Evolutionary conservation across 2,113 vertebrate species (phyloP).

Genomic region (Mesitornis unicolor): DNA sequence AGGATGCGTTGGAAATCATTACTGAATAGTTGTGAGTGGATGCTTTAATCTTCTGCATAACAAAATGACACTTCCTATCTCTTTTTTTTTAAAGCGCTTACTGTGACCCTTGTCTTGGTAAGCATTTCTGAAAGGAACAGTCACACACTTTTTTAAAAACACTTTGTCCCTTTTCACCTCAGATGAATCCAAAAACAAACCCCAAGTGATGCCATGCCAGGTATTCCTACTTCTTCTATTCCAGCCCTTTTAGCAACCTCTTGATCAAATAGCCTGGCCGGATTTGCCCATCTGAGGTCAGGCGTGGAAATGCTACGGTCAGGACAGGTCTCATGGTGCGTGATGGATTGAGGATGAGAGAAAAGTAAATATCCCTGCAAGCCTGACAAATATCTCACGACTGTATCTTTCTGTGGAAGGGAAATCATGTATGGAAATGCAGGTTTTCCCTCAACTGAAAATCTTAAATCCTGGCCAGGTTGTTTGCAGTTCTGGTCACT

Average conservation of each 20-base stretch:
- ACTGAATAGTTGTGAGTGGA: constrained; percentile 23
- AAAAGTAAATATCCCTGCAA: neutral
- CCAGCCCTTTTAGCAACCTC: constrained; percentile 30
- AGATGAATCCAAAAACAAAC: constrained; percentile 29
- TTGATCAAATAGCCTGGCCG: neutral
- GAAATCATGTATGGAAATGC: neutral
- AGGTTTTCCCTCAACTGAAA: constrained; percentile 19
- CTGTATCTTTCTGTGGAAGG: neutral
- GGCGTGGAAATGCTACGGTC: neutral
- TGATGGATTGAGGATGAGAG: neutral
- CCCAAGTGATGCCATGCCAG: constrained; percentile 25
- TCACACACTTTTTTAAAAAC: constrained; percentile 30
- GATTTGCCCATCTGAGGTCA: constrained; percentile 2
- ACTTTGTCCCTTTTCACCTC: constrained; percentile 44
- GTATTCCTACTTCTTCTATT: neutral
- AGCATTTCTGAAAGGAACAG: constrained; percentile 50
- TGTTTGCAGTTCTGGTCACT: constrained; percentile 5
- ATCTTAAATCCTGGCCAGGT: neutral
- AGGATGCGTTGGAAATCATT: constrained; percentile 26
- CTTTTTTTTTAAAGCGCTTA: constrained; percentile 59
- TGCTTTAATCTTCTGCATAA: constrained; percentile 34
- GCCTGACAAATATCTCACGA: constrained; percentile 4
- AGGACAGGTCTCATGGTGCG: neutral
- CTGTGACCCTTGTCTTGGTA: constrained; percentile 27
- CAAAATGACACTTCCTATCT: constrained; percentile 28